Evolutionary conservation across 2,888 invertebrate species (phyloP).

Genomic region (Frankliniella intonsa): DNA sequence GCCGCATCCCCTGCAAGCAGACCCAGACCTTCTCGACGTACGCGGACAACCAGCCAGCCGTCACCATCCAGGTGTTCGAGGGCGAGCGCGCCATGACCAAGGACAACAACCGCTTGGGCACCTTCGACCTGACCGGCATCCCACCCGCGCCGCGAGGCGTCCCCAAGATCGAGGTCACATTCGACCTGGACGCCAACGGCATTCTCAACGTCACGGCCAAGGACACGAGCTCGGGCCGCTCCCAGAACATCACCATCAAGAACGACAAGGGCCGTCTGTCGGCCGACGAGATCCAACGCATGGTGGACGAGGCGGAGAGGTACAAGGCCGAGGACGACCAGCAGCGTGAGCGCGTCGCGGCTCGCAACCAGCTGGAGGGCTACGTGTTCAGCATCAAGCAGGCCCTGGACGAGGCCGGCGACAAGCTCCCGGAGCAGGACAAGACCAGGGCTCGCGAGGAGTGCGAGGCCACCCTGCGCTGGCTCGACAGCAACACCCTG

Average conservation of each 20-base stretch:
- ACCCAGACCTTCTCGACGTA: slow-evolving; percentile 50
- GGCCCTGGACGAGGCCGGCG: slow-evolving; percentile 44
- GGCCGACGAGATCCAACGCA: slow-evolving; percentile 50
- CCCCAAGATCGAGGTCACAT: slow-evolving; percentile 43
- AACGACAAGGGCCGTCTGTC: slow-evolving; percentile 50
- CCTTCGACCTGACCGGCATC: slow-evolving; percentile 43
- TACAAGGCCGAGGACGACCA: slow-evolving; percentile 46
- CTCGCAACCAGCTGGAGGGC: slow-evolving; percentile 49
- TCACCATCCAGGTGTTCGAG: slow-evolving; percentile 47
- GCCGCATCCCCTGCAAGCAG: slow-evolving; percentile 43
- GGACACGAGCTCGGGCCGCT: slow-evolving; percentile 48
- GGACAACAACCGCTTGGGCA: slow-evolving; percentile 46
- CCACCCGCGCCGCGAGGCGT: slow-evolving; percentile 43
- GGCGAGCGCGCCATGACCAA: slow-evolving; percentile 49
- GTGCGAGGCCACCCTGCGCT: slow-evolving; percentile 46
- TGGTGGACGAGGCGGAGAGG: slow-evolving; percentile 46
- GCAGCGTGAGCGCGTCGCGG: slow-evolving; percentile 45
- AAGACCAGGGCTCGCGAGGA: slow-evolving; percentile 43
- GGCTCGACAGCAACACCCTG: slow-evolving; percentile 50
- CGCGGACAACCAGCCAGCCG: slow-evolving; percentile 52
- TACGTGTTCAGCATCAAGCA: slow-evolving; percentile 45
- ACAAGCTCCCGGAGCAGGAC: slow-evolving; percentile 45
- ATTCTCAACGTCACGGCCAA: slow-evolving; percentile 47
- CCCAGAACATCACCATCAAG: slow-evolving; percentile 48
- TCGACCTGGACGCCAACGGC: slow-evolving; percentile 50